These are phyloP conservation scores for Pao palembangensis DNA, from an alignment of 2,113 vertebrate species.

Conservation along the genomic window DNA sequence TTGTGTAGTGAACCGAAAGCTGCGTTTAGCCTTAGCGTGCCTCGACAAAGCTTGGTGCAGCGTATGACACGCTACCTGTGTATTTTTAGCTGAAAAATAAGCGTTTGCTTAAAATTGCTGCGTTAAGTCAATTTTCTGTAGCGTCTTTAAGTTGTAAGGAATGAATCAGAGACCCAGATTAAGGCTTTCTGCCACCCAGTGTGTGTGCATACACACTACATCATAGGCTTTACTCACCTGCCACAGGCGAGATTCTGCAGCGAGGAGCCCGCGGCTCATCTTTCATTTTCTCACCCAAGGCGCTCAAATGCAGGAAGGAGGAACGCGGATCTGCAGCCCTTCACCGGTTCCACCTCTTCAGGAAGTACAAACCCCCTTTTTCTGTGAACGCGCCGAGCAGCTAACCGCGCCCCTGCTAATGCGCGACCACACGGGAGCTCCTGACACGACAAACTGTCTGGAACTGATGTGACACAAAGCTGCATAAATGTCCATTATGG, in stretches of 20 bases:
- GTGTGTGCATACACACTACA: conserved; percentile 22
- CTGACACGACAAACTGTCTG: conserved; percentile 4
- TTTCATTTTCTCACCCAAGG: conserved; percentile 31
- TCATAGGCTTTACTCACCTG: conserved; percentile 1
- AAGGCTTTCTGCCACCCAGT: conserved; percentile 32
- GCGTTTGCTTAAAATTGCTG: too few species aligned
- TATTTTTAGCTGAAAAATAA: too few species aligned
- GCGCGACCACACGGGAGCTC: conserved; percentile 7
- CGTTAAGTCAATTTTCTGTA: neutral
- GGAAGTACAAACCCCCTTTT: neutral
- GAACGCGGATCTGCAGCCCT: conserved; percentile 11
- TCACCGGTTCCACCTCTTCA: conserved; percentile 6
- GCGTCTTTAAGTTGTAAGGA: conserved; percentile 3
- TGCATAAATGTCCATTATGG: conserved; percentile 29
- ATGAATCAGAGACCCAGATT: conserved; percentile 20
- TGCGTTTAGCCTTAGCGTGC: conserved; percentile 32
- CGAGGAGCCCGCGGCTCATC: conserved; percentile 15
- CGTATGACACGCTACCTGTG: neutral
- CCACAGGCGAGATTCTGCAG: conserved; percentile 36
- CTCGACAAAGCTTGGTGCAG: conserved; percentile 1
- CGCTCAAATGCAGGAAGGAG: conserved; percentile 23
- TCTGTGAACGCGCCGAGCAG: conserved; percentile 1
- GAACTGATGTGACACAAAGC: conserved; percentile 30
- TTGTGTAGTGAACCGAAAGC: conserved; percentile 37
- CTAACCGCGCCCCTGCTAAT: conserved; percentile 8